These are phyloP conservation scores for Stomatorhinus ivindoensis DNA, from an alignment of 2,113 vertebrate genomes.

Conservation along the genomic window DNA sequence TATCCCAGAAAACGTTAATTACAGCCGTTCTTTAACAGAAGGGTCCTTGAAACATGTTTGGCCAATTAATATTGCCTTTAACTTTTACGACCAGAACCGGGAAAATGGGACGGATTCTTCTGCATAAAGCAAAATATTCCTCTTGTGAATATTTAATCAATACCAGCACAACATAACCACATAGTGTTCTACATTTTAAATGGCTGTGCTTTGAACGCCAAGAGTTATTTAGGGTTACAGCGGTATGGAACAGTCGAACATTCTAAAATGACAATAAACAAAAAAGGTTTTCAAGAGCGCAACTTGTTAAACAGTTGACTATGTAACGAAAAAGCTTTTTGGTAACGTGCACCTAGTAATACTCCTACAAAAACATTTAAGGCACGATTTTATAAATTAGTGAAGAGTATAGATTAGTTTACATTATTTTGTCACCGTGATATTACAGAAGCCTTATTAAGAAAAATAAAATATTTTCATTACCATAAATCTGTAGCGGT, in stretches of 20 bases:
- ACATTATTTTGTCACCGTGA: neutral
- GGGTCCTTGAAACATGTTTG: constrained; percentile 35
- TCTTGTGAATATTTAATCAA: neutral
- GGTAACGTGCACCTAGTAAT: neutral
- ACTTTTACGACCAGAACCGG: neutral
- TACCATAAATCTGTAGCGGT: neutral
- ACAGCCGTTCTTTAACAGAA: constrained; percentile 50
- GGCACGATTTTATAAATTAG: neutral
- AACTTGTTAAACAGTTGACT: neutral
- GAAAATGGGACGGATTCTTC: neutral
- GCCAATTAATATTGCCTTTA: constrained; percentile 47
- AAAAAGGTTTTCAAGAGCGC: neutral
- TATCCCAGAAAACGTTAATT: constrained; percentile 53
- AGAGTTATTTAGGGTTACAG: neutral
- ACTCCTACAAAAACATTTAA: neutral
- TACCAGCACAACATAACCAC: neutral
- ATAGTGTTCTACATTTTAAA: neutral
- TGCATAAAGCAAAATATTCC: neutral
- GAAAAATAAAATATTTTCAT: neutral
- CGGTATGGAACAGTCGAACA: neutral
- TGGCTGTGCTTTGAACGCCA: neutral
- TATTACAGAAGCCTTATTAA: neutral
- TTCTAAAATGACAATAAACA: neutral
- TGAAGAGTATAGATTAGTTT: neutral
- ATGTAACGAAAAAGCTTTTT: neutral